Base-by-base conservation (phyloP, 2,888 invertebrate species). In the Frankliniella fusca region DNA sequence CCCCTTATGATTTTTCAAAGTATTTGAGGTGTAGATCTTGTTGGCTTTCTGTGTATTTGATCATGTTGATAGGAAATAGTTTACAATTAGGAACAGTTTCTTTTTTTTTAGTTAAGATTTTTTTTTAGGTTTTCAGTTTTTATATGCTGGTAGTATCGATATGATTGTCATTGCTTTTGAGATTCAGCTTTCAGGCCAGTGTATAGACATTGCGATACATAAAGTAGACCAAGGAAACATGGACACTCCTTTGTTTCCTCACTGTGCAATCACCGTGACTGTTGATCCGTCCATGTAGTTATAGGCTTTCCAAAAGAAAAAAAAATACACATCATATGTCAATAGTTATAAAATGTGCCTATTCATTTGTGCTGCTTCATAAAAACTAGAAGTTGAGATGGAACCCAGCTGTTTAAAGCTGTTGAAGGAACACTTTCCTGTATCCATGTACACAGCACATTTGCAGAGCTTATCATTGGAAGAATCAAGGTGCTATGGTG, bases 241-340 rank as follows among this genome's bases (percentile, higher is more conserved):
- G 23, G 12, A 76, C 23, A 76, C 27, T 0, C 23, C 70, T 27
- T 27, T 76, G 70, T 76, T 76, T 76, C 70, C 12, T 7, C 27
- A 27, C 12, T 27, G 70, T 76, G 27, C 70, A 76, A 76, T 76
- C 70, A 76, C 27, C 27, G 23, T 76, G 70, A 76, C 70, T 76
- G 70, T 76, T 76, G 70, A 76, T 76, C 70, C 70, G 70, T 76
- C 70, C 70, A 76, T 76, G 70, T 76, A 76, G 70, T 76, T 27
- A 23, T 76, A 76, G 70, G 27, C 23, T 76, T 76, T 76, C 70
- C 70, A 76, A 27, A 27, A 38, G 38, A 38, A 38, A 38, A 38
- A 27, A 27, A 10, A 27, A 76, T 76, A 76, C 70, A 76, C 23
- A 76, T 27, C 70, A 76, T 12, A 8, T 76, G n/a, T 76, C 70